Evolutionary conservation across 1,140 invertebrate genomes (phyloP).

Genomic region (Metopolophium dirhodum): DNA sequence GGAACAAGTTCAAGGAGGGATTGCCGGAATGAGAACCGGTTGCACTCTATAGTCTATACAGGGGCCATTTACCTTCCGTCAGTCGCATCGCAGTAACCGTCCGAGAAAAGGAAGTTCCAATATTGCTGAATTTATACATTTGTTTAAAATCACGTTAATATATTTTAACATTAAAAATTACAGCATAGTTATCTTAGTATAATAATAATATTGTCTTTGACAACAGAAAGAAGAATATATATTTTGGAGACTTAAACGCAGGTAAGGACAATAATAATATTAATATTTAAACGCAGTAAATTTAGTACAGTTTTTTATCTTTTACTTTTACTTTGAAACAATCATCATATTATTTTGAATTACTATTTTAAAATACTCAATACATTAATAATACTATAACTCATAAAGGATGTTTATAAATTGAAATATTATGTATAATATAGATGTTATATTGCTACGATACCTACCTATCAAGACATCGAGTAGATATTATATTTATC

Average conservation of each 20-base stretch:
- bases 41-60: constrained; percentile 8
- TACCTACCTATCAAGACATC: too few species aligned
- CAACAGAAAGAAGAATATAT: not conserved
- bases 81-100: constrained; percentile 42
- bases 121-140: constrained; percentile 20
- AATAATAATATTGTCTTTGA: not conserved
- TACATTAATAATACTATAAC: not conserved
- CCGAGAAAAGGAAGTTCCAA: constrained; percentile 15
- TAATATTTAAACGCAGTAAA: not conserved
- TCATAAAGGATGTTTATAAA: not conserved
- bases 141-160: not conserved
- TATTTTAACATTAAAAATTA: not conserved
- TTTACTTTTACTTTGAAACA: not conserved
- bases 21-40: constrained; percentile 47
- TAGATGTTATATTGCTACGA: too few species aligned
- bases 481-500: not conserved
- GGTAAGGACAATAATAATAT: constrained; percentile 17
- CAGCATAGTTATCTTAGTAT: not conserved
- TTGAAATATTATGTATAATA: too few species aligned
- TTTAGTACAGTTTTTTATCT: not conserved
- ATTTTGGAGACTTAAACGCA: constrained; percentile 45
- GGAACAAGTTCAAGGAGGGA: constrained; percentile 57
- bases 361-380: not conserved
- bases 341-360: not conserved
- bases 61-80: constrained; percentile 55